Percentiles rank a stretch among this genome's conserved stretches.
Conservation (phyloP, 64 coral and sea anemone genomes). For the Porites australiensis region DNA sequence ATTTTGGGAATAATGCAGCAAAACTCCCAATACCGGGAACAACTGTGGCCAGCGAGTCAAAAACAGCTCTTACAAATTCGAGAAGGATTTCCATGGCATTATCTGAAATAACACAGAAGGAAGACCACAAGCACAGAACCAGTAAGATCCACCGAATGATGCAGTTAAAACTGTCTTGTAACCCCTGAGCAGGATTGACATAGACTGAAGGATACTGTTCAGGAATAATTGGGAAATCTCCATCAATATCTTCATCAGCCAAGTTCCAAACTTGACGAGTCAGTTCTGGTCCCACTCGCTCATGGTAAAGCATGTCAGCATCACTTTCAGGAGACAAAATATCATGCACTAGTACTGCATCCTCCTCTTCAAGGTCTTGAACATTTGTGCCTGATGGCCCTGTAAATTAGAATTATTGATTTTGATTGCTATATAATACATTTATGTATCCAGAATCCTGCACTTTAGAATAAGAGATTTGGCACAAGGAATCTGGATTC, state of each 20-base stretch:
- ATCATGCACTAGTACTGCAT: neutral
- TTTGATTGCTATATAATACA: too few species aligned
- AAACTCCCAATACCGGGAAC: conserved; percentile 3
- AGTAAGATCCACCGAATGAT: conserved; percentile 25
- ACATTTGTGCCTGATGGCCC: conserved; percentile 9
- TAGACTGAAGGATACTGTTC: neutral
- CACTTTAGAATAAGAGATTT: neutral
- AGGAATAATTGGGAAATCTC: conserved; percentile 15
- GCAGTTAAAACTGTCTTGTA: neutral
- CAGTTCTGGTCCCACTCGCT: neutral
- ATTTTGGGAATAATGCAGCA: conserved; percentile 8
- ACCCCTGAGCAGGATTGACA: neutral
- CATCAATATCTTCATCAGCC: conserved; percentile 32
- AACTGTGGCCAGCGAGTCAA: conserved; percentile 29
- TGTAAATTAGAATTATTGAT: neutral
- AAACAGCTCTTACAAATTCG: conserved; percentile 16
- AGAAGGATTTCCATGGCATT: conserved; percentile 59
- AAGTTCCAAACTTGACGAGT: conserved; percentile 27
- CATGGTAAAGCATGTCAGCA: conserved; percentile 32
- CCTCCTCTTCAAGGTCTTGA: conserved; percentile 37
- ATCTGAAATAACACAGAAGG: conserved; percentile 55
- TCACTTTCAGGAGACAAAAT: neutral
- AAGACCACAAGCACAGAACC: conserved; percentile 58
- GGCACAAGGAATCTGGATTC: too few species aligned
- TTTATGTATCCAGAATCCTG: too few species aligned